Evolutionary conservation across 2,888 invertebrate genomes (phyloP).

Genomic region (Mongoloraphidia duomilia): DNA sequence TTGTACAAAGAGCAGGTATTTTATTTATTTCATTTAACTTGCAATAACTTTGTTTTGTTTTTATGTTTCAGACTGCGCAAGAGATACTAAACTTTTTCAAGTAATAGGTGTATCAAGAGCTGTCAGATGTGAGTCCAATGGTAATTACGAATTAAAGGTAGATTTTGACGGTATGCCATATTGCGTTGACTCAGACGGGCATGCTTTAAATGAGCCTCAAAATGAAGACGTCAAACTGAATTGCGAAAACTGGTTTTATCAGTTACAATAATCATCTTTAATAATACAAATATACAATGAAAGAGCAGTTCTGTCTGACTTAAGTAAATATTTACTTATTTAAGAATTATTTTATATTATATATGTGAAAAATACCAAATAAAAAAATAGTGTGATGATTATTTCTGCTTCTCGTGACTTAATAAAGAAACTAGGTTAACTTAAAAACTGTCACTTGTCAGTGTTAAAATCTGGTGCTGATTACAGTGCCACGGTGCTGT

Average conservation of each 20-base stretch:
- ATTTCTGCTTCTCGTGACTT: no score
- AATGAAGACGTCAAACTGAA: neutral
- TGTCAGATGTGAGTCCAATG: constrained; percentile 36
- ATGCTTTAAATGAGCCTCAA: constrained; percentile 19
- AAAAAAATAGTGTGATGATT: no score
- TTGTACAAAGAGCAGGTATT: neutral
- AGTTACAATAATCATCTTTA: no score
- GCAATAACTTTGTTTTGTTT: neutral
- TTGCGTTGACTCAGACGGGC: constrained; percentile 48
- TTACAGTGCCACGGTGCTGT: no score
- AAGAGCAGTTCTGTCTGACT: no score
- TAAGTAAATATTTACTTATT: no score
- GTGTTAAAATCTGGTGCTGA: no score
- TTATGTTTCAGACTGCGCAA: constrained; percentile 41
- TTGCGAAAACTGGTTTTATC: constrained; percentile 3
- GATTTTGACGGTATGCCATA: constrained; percentile 31
- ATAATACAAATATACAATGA: no score
- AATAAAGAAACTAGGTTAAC: no score
- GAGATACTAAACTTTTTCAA: constrained; percentile 38
- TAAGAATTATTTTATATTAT: no score
- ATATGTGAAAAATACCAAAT: no score
- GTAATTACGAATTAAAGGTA: constrained; percentile 43
- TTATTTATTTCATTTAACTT: neutral
- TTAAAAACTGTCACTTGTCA: no score
- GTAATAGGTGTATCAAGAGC: constrained; percentile 33